Evolutionary conservation across 2,888 invertebrate species (phyloP).

Genomic region (Xylocampa areola): DNA sequence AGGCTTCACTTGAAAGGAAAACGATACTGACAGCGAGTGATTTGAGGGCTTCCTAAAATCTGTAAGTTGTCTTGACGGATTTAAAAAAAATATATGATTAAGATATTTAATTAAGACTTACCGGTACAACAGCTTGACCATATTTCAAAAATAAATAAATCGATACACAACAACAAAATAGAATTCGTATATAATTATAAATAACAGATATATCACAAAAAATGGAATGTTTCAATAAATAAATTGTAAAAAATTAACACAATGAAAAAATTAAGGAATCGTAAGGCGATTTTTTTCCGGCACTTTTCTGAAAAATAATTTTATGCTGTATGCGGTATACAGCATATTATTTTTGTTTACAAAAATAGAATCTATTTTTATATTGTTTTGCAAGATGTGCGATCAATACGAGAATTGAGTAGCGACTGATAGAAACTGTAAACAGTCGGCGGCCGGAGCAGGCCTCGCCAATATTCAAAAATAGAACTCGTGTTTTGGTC

Average conservation of each 20-base stretch:
- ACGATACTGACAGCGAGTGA: too few relatives aligned
- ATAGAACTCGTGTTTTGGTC: constrained; percentile 67
- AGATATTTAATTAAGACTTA: constrained; percentile 59
- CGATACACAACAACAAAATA: constrained; percentile 60
- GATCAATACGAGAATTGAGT: constrained; percentile 54
- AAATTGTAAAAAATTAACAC: constrained; percentile 43
- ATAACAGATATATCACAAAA: constrained; percentile 71
- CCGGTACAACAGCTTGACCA: constrained; percentile 79
- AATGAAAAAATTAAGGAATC: constrained; percentile 40
- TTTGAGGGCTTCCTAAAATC: too few relatives aligned
- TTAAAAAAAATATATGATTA: not conserved
- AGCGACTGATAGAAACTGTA: constrained; percentile 68
- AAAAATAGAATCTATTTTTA: constrained; percentile 54
- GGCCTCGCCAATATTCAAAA: constrained; percentile 76
- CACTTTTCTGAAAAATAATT: constrained; percentile 73
- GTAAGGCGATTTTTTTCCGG: constrained; percentile 69
- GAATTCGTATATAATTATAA: constrained; percentile 58
- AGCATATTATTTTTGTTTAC: constrained; percentile 75
- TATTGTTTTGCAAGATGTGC: constrained; percentile 59
- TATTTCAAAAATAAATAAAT: constrained; percentile 62
- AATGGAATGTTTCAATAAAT: constrained; percentile 73
- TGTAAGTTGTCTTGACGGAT: too few relatives aligned
- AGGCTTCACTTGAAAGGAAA: too few relatives aligned
- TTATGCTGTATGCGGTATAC: constrained; percentile 79
- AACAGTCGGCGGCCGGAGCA: constrained; percentile 63